These are phyloP conservation scores for Noctua comes DNA, from an alignment of 2,888 invertebrate species.

Conservation along the genomic window DNA sequence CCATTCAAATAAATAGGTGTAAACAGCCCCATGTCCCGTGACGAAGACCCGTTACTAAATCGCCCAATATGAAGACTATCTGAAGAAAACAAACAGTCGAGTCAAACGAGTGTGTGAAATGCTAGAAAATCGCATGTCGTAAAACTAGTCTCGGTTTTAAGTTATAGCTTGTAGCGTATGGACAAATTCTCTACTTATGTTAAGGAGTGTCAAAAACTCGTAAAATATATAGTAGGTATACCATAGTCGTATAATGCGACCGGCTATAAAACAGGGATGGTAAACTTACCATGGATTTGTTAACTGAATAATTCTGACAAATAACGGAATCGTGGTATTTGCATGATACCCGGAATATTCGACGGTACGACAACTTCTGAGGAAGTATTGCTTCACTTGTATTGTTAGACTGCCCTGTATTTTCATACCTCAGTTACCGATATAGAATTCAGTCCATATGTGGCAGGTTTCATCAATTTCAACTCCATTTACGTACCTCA, in stretches of 20 bases:
- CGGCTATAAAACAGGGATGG: constrained; percentile 76
- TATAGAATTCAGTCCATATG: background rate
- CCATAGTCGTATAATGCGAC: constrained; percentile 71
- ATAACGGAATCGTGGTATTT: constrained; percentile 19
- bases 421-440: background rate
- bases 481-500: constrained; percentile 15
- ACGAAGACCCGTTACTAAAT: constrained; percentile 9
- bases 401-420: constrained; percentile 6
- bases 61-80: constrained; percentile 5
- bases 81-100: constrained; percentile 49
- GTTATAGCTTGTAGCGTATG: constrained; percentile 77
- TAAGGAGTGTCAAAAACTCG: constrained; percentile 77
- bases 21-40: background rate
- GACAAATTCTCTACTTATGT: constrained; percentile 81
- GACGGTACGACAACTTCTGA: background rate
- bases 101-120: constrained; percentile 57
- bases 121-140: constrained; percentile 75
- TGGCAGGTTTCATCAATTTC: constrained; percentile 24
- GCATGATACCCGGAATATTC: constrained; percentile 8
- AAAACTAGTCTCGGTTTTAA: constrained; percentile 78
- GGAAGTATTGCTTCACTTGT: background rate
- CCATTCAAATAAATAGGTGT: constrained; percentile 17
- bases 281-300: constrained; percentile 59
- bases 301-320: constrained; percentile 50
- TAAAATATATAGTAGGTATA: constrained; percentile 75